A percentile compares a stretch with the other conserved stretches of the same genome.
Conservation (phyloP, 2,113 vertebrate species). For the Boleophthalmus pectinirostris region DNA sequence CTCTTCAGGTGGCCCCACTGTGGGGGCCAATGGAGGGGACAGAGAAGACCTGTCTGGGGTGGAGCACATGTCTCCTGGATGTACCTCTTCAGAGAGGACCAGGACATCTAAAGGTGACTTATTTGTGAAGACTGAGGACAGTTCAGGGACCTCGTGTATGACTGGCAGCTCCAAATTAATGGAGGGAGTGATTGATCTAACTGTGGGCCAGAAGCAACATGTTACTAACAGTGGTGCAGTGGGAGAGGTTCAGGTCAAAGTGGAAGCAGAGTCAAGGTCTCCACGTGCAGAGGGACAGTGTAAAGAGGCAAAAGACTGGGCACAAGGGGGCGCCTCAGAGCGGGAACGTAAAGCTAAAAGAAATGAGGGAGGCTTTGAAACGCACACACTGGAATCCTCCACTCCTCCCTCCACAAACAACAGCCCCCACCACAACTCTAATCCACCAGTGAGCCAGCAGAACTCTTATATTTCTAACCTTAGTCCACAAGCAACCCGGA, state of each 20-base stretch:
- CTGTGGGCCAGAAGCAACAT: constrained; percentile 88
- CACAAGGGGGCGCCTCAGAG: constrained; percentile 35
- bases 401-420: constrained; percentile 76
- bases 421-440: constrained; percentile 70
- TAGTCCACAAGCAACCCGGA: constrained; percentile 49
- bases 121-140: constrained; percentile 87
- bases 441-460: constrained; percentile 48
- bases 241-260: constrained; percentile 84
- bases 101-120: constrained; percentile 85
- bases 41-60: constrained; percentile 78
- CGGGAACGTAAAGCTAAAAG: constrained; percentile 71
- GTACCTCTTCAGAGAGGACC: constrained; percentile 74
- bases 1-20: constrained; percentile 79
- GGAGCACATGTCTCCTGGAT: constrained; percentile 81
- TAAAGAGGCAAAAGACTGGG: constrained; percentile 65
- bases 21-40: constrained; percentile 65
- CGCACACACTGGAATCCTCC: constrained; percentile 73
- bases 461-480: constrained; percentile 43
- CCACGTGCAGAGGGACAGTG: constrained; percentile 42
- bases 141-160: constrained; percentile 75
- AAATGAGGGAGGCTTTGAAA: constrained; percentile 36
- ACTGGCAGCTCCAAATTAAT: constrained; percentile 77
- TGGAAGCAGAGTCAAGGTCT: constrained; percentile 79
- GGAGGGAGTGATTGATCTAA: constrained; percentile 96
- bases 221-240: constrained; percentile 88